phyloP scores from a whole-genome alignment of 1,140 invertebrate species.

The Lineus longissimus region DNA sequence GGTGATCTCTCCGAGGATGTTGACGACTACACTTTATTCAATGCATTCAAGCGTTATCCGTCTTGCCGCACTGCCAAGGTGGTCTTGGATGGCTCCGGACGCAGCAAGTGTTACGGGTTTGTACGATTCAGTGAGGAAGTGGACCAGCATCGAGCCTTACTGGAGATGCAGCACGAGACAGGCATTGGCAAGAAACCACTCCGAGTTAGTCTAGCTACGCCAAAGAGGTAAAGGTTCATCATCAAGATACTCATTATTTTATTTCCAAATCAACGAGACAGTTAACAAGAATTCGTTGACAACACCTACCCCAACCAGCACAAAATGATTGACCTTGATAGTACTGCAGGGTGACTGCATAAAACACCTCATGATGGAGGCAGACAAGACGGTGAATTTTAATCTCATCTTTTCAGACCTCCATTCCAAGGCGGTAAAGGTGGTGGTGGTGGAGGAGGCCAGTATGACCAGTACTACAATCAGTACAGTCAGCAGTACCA shows the following conservation, averaged over 20 bases:
- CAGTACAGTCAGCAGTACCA: slow-evolving; percentile 12
- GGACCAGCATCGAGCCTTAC: slow-evolving; percentile 87
- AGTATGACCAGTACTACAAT: slow-evolving; percentile 8
- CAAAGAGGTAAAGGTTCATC: slow-evolving; percentile 76
- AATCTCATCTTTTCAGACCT: background rate
- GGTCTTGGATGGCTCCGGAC: slow-evolving; percentile 62
- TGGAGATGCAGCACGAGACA: slow-evolving; percentile 60
- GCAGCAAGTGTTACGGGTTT: slow-evolving; percentile 96
- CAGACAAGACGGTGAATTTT: too few species aligned
- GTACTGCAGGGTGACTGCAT: too few species aligned
- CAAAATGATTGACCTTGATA: too few species aligned
- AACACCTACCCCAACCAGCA: background rate
- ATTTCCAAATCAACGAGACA: background rate
- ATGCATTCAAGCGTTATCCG: slow-evolving; percentile 86
- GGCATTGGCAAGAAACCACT: slow-evolving; percentile 71
- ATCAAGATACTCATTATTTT: too few species aligned
- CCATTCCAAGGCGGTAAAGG: background rate
- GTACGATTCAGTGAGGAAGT: slow-evolving; percentile 90
- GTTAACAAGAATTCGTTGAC: background rate
- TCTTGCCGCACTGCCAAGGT: slow-evolving; percentile 90
- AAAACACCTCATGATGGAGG: too few species aligned
- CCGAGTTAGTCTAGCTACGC: slow-evolving; percentile 83
- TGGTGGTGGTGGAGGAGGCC: background rate
- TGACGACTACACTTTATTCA: slow-evolving; percentile 91
- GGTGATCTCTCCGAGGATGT: slow-evolving; percentile 90